Base-by-base conservation (phyloP, 2,888 invertebrate genomes). In the Linyphia triangularis region DNA sequence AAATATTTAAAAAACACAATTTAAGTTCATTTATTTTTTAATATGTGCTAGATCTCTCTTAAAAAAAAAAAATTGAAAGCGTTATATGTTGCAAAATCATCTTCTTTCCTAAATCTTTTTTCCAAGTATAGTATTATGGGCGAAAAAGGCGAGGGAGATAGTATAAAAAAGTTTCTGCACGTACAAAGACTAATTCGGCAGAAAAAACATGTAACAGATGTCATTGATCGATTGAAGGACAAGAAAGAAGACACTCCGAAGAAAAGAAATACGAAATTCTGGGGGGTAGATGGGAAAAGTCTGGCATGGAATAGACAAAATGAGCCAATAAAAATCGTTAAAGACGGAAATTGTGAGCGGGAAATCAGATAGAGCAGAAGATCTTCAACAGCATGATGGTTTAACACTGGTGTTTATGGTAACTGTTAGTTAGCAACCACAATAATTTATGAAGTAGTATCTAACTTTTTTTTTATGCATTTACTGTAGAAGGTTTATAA, bases 161-260 rank as follows among this genome's bases (percentile, higher is more conserved):
- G 5, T 13, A 69, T 9, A 24, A 28, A 70, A 28, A 43, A 70
- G 43, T 43, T 19, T 16, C 37, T 69, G 22, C 37, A 40, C n/a
- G 65, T 65, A 69, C 19, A 22, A n/a, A 43, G 70, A 70, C 43
- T 43, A 70, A 70, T 51, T 70, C 77, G 7, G 61, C 33, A 77
- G 61, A 61, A 57, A 57, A 40, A 61, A 37, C 37, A 61, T 61
- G 77, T 24, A 63, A 22, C 77, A 77, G 77, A 77, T 77, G 77
- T 77, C 70, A 43, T 70, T 61, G 77, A 77, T 77, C 77, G 77
- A 77, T 77, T 61, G 37, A 61, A 63, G 77, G 40, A 13, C 7
- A n/a, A 33, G 61, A 63, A 37, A 61, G 6, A 22, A 26, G 77
- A 40, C n/a, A 63, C 37, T 77, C 33, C 30, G n/a, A 22, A 51